Conservation (phyloP, 2,113 vertebrate genomes). For the Holacanthus passer region DNA sequence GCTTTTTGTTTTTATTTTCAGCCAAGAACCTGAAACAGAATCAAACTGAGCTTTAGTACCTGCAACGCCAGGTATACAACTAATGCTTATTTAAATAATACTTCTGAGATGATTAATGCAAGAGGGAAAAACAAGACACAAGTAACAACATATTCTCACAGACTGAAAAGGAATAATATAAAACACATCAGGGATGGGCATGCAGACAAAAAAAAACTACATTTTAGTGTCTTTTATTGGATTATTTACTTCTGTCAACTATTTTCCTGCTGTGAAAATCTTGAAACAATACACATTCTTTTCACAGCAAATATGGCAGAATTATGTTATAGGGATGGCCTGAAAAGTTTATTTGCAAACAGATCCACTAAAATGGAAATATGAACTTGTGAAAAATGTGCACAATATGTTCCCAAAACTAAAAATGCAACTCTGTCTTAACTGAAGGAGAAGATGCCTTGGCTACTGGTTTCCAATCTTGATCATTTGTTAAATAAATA, state of each 20-base stretch:
- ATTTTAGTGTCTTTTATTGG: neutral
- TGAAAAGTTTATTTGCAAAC: too few species aligned
- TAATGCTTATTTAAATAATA: neutral
- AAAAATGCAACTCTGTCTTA: too few species aligned
- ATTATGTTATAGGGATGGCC: too few species aligned
- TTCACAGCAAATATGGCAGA: too few species aligned
- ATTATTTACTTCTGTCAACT: neutral
- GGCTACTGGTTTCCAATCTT: neutral
- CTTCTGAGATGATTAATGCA: neutral
- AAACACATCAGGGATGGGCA: conserved; percentile 27
- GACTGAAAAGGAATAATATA: neutral
- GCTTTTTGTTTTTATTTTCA: conserved; percentile 90
- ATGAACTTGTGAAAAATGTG: too few species aligned
- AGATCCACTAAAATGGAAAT: too few species aligned
- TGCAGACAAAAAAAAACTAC: neutral
- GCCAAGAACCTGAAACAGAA: conserved; percentile 90
- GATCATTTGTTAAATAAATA: neutral
- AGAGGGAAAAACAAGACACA: conserved; percentile 5
- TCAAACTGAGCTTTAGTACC: conserved; percentile 4
- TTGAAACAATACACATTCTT: too few species aligned
- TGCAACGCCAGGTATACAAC: neutral
- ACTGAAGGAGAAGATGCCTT: too few species aligned
- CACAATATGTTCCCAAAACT: too few species aligned
- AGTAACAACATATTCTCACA: neutral
- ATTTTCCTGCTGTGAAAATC: neutral